phyloP scores from a whole-genome alignment of 1,140 invertebrate genomes.

The Drosophila malerkotliana region DNA sequence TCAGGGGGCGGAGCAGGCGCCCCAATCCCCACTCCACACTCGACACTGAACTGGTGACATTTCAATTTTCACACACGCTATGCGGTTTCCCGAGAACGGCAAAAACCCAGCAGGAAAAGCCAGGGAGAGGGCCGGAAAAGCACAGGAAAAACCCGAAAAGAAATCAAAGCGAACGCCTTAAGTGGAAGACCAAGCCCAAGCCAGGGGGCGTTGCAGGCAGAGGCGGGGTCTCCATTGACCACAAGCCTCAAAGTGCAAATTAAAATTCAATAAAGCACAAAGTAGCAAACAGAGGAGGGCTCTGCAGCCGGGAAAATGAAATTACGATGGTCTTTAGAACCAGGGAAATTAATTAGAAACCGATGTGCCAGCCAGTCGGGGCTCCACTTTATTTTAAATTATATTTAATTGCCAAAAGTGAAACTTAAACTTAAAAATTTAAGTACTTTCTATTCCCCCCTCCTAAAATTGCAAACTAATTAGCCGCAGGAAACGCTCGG shows the following conservation, averaged over 20 bases:
- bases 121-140: background rate
- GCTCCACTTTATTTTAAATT: background rate
- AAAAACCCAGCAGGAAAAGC: constrained; percentile 15
- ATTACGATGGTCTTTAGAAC: constrained; percentile 16
- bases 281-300: constrained; percentile 14
- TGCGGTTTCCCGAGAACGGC: constrained; percentile 47
- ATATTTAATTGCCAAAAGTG: background rate
- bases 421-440: background rate
- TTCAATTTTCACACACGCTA: constrained; percentile 79
- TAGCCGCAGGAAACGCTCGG: constrained; percentile 50
- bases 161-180: constrained; percentile 36
- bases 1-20: background rate
- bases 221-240: constrained; percentile 32
- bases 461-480: constrained; percentile 54
- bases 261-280: constrained; percentile 63
- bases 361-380: background rate
- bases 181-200: constrained; percentile 17
- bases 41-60: constrained; percentile 61
- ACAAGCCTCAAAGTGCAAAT: constrained; percentile 63
- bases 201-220: constrained; percentile 21
- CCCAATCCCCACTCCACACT: constrained; percentile 7
- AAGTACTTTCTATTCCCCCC: background rate
- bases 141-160: constrained; percentile 29
- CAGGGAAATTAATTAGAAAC: background rate
- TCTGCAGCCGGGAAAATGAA: constrained; percentile 29